phyloP scores from a whole-genome alignment of 2,113 vertebrate species.

The Galeopterus variegatus region DNA sequence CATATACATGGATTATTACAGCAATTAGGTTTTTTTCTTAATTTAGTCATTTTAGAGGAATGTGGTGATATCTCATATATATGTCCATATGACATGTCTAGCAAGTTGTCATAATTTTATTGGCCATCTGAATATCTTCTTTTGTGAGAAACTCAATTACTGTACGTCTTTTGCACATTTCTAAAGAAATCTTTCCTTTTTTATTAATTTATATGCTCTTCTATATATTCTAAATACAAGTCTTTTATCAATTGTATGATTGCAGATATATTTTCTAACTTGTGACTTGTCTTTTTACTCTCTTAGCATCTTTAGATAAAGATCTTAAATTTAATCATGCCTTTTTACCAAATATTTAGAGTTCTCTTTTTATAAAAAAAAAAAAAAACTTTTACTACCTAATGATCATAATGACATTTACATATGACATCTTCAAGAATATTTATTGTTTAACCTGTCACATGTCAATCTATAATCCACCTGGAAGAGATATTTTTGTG shows the following conservation, averaged over 20 bases:
- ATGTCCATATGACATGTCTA: background rate
- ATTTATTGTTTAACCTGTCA: background rate
- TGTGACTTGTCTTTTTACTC: background rate
- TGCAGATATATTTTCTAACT: background rate
- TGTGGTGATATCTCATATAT: background rate
- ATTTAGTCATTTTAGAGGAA: background rate
- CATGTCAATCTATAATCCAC: background rate
- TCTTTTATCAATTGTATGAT: background rate
- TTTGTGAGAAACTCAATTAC: background rate
- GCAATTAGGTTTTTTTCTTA: background rate
- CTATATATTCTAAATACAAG: background rate
- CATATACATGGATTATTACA: background rate
- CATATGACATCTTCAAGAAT: background rate
- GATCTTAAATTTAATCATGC: background rate
- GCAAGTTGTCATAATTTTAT: background rate
- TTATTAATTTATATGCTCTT: background rate
- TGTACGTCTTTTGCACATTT: background rate
- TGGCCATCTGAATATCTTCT: background rate
- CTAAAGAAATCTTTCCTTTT: background rate
- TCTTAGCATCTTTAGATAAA: background rate
- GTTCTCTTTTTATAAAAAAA: background rate
- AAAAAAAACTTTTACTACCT: background rate
- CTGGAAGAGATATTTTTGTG: background rate
- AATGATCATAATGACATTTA: background rate
- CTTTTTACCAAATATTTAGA: background rate